Percentiles rank a stretch among this genome's conserved stretches.
Conservation (phyloP, 2,113 vertebrate species). For the Onychostruthus taczanowskii region DNA sequence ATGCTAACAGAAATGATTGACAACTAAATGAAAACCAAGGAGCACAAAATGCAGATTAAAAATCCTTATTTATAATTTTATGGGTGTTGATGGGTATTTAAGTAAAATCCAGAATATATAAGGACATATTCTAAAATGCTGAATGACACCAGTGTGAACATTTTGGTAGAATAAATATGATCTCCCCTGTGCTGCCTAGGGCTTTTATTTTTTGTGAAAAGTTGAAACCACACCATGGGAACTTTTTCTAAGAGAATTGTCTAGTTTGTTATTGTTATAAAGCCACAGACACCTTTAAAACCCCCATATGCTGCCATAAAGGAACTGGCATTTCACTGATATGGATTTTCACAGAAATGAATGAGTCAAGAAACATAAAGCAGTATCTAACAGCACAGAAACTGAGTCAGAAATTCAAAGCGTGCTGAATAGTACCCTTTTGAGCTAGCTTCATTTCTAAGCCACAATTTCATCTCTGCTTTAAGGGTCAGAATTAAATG, state of each 20-base stretch:
- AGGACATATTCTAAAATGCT: not conserved
- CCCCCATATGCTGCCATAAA: not conserved
- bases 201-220: not conserved
- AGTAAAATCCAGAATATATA: not conserved
- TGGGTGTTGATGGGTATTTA: not conserved
- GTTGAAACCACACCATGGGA: not conserved
- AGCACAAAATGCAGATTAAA: not conserved
- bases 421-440: conserved; percentile 38
- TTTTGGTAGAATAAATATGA: not conserved
- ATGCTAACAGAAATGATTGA: not conserved
- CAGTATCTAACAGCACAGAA: conserved; percentile 50
- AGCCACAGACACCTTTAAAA: conserved; percentile 31
- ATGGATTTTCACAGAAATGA: conserved; percentile 64
- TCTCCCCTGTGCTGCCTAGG: not conserved
- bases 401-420: conserved; percentile 65
- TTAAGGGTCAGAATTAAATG: conserved; percentile 1
- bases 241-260: not conserved
- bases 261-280: conserved; percentile 24
- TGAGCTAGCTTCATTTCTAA: conserved; percentile 31
- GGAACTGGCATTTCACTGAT: conserved; percentile 64
- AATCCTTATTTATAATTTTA: not conserved
- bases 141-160: not conserved
- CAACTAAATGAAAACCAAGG: not conserved
- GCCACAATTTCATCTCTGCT: conserved; percentile 55
- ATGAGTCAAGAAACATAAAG: conserved; percentile 67